These are phyloP conservation scores for Cavia aperea DNA, from an alignment of 2,113 vertebrate species.

Conservation along the genomic window DNA sequence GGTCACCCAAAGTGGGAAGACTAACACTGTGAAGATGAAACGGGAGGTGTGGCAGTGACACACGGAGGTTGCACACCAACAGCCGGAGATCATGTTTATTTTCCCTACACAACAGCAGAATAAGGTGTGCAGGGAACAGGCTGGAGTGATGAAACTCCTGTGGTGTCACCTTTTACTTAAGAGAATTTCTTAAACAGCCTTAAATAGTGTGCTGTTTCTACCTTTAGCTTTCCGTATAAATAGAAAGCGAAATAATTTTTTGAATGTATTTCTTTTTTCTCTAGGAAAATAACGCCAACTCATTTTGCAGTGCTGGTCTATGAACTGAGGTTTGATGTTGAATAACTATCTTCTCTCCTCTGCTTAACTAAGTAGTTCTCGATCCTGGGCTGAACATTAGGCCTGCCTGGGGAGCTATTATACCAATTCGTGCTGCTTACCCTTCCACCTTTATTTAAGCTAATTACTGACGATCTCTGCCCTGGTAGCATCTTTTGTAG, in stretches of 20 bases:
- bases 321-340: not conserved
- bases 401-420: not conserved
- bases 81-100: not conserved
- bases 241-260: not conserved
- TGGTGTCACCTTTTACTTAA: not conserved
- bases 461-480: not conserved
- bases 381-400: not conserved
- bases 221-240: not conserved
- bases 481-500: not conserved
- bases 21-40: not conserved
- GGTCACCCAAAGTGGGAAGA: not conserved
- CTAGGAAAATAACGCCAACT: not conserved
- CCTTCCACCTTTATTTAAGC: not conserved
- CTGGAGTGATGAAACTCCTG: not conserved
- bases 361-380: not conserved
- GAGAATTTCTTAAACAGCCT: not conserved
- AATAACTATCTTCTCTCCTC: not conserved
- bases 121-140: not conserved
- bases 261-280: not conserved
- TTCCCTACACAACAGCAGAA: not conserved
- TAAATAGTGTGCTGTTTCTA: not conserved
- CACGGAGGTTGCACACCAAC: not conserved
- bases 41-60: not conserved
- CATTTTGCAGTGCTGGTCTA: not conserved
- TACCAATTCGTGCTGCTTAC: not conserved